phyloP scores from a whole-genome alignment of 2,888 invertebrate species.

The Geotrupes spiniger region DNA sequence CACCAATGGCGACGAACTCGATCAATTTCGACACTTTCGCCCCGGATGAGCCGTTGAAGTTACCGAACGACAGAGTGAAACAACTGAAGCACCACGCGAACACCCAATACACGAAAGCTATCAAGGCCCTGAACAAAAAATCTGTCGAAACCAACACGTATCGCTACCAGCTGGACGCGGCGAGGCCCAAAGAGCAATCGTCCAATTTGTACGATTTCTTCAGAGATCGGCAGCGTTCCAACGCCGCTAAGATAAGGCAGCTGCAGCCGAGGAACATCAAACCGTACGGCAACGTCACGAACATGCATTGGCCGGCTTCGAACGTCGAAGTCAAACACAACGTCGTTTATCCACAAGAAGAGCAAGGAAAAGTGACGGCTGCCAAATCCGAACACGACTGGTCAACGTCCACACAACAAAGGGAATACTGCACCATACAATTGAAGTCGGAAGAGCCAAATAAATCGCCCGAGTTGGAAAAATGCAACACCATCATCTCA shows the following conservation, averaged over 20 bases:
- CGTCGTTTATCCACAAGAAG: background rate
- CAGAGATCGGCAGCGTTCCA: slow-evolving; percentile 8
- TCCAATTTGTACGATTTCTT: slow-evolving; percentile 9
- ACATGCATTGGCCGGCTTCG: slow-evolving; percentile 9
- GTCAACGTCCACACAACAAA: slow-evolving; percentile 1
- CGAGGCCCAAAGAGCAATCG: slow-evolving; percentile 7
- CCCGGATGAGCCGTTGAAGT: background rate
- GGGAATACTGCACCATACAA: slow-evolving; percentile 9
- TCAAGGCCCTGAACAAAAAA: slow-evolving; percentile 6
- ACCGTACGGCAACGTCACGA: slow-evolving; percentile 22
- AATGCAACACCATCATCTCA: slow-evolving; percentile 8
- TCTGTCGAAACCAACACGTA: background rate
- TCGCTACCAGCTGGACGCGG: slow-evolving; percentile 17
- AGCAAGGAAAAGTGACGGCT: slow-evolving; percentile 6
- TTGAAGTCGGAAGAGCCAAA: background rate
- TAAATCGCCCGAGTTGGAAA: slow-evolving; percentile 4
- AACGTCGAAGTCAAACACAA: slow-evolving; percentile 12
- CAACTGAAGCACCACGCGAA: slow-evolving; percentile 8
- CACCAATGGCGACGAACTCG: slow-evolving; percentile 8
- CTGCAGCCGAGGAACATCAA: slow-evolving; percentile 25
- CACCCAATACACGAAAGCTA: slow-evolving; percentile 14
- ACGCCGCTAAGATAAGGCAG: slow-evolving; percentile 15
- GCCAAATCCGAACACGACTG: background rate
- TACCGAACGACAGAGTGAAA: background rate
- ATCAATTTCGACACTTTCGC: slow-evolving; percentile 2